Evolutionary conservation across 2,888 invertebrate species (phyloP).

Genomic region (Lymantria monacha): DNA sequence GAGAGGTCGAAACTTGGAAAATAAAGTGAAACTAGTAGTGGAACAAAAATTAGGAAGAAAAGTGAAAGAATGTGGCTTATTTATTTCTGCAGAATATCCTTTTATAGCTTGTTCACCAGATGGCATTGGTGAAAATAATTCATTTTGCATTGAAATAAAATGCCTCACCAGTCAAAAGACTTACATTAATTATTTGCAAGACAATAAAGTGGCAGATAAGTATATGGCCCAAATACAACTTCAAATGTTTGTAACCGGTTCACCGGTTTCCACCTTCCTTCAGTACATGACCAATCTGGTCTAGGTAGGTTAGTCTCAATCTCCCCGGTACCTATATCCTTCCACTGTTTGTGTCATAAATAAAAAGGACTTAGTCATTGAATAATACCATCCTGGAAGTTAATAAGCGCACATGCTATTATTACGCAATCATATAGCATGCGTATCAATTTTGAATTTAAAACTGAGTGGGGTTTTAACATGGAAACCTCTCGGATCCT

Average conservation of each 20-base stretch:
- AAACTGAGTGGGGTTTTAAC: conserved; percentile 2
- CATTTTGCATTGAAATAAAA: neutral
- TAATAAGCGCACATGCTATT: conserved; percentile 27
- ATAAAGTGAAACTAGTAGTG: neutral
- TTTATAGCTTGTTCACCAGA: conserved; percentile 1
- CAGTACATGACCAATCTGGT: too few species aligned
- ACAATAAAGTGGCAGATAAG: neutral
- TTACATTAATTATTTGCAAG: neutral
- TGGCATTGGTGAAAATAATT: neutral
- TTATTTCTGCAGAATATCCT: neutral
- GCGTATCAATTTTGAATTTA: conserved; percentile 1
- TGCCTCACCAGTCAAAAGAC: neutral
- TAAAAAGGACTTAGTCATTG: neutral
- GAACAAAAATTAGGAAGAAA: neutral
- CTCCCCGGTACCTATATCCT: too few species aligned
- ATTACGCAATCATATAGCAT: conserved; percentile 22
- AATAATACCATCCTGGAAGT: conserved; percentile 19
- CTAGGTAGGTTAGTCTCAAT: too few species aligned
- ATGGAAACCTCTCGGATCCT: conserved; percentile 4
- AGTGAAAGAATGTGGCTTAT: neutral
- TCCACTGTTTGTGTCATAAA: neutral
- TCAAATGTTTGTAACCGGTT: conserved; percentile 1
- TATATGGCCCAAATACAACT: neutral
- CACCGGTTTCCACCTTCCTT: too few species aligned
- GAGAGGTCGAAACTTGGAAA: neutral